Evolutionary conservation across 2,797 vertebrate species (phyloP), one percentile per base, ranked within the genome.

Genomic region (Pyrocephalus nanus): DNA sequence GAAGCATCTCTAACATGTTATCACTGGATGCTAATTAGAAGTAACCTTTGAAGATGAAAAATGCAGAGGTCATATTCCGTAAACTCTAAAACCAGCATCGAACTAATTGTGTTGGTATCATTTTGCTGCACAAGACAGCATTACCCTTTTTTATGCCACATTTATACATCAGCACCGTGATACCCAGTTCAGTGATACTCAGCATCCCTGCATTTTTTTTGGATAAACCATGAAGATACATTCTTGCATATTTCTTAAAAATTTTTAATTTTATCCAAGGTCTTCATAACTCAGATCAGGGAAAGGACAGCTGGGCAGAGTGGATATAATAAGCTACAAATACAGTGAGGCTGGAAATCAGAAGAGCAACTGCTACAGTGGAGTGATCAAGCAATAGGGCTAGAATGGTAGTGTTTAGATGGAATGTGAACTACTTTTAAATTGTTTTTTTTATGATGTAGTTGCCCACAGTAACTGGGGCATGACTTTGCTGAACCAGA

Each of bases 1-100:
- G 94, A 96, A 96, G 87, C 93, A 92, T 96, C 96, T 96, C 96
- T 86, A 96, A 92, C 85, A 81, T 79, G 83, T 34, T 97, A 97
- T 97, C 97, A 97, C 95, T 88, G 92, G 96, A 96, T 96, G 96
- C 97, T 98, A 98, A 98, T 98, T 98, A 98, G 96, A 86, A 95
- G 88, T 95, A 97, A 97, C 93, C 97, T 97, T 97, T 96, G 96
- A 97, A 91, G 86, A 96, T 97, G 92, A 97, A 97, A 97, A 97
- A 97, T 92, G 92, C 57, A 86, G 92, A 94, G 98, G 97, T 97
- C 96, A 91, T 86, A 97, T 93, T 83, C 89, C 15, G 67, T 95
- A 97, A 97, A 96, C 97, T 97, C 94, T 96, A 94, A 97, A 96
- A 97, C 53, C 95, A 96, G 94, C 96, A 97, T 94, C 12, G 29